Conservation (phyloP, 2,797 vertebrate species). For the Prunella strophiata region DNA sequence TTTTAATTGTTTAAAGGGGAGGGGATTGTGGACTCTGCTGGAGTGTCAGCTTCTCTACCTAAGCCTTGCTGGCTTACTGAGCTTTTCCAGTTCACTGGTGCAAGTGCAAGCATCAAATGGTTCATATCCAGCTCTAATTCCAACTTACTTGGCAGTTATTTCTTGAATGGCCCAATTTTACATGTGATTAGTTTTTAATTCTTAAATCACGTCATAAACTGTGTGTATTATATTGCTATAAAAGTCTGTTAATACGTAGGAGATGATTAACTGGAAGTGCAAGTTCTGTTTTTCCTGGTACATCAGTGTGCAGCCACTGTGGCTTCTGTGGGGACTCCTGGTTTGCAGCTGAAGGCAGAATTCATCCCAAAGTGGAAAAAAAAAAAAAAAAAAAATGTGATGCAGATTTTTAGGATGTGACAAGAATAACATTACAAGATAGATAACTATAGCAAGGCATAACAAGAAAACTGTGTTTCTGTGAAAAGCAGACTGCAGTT, state of each 20-base stretch:
- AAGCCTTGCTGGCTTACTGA: constrained; percentile 8
- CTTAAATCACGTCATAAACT: constrained; percentile 23
- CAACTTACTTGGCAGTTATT: constrained; percentile 49
- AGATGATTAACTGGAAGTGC: neutral
- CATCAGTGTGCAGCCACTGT: neutral
- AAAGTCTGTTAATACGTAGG: neutral
- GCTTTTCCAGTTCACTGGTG: constrained; percentile 62
- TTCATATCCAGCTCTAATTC: constrained; percentile 37
- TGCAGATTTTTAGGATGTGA: constrained; percentile 38
- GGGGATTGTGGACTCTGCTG: neutral
- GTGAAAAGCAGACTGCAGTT: constrained; percentile 55
- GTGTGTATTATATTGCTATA: neutral
- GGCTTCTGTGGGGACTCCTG: constrained; percentile 24
- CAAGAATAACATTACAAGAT: constrained; percentile 33
- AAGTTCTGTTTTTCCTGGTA: neutral
- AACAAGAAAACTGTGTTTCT: constrained; percentile 47
- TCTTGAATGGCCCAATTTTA: constrained; percentile 56
- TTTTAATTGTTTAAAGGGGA: constrained; percentile 8
- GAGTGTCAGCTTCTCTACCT: neutral
- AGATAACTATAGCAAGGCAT: constrained; percentile 20
- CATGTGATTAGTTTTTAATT: constrained; percentile 62
- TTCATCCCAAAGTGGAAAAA: neutral
- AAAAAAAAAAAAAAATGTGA: neutral
- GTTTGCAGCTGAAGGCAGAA: constrained; percentile 35
- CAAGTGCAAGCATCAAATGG: neutral